Percentiles rank a stretch among this genome's conserved stretches.
These are phyloP conservation scores for Dinoponera quadriceps DNA, from an alignment of 1,140 invertebrate species.

Conservation along the genomic window DNA sequence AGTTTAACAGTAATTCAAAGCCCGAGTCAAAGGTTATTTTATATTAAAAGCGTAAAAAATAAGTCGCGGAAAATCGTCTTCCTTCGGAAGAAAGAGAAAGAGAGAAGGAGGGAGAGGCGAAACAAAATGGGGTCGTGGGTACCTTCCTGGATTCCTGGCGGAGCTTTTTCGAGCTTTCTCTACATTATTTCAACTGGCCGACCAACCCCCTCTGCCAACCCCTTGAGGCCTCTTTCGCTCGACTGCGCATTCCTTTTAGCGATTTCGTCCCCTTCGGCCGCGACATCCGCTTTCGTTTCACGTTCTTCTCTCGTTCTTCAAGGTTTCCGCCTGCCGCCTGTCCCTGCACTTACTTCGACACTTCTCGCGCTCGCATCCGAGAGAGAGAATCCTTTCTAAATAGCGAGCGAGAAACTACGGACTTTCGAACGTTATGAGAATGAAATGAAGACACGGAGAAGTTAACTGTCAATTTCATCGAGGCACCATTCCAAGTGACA, in stretches of 20 bases:
- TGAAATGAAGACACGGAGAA: not conserved
- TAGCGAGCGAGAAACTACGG: not conserved
- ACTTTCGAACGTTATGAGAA: not conserved
- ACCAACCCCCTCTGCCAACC: slow-evolving; percentile 51
- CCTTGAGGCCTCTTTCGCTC: slow-evolving; percentile 78
- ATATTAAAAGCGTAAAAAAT: no score
- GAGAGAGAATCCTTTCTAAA: slow-evolving; percentile 7
- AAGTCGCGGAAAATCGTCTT: not conserved
- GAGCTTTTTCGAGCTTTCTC: slow-evolving; percentile 77
- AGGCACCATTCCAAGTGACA: not conserved
- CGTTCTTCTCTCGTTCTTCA: slow-evolving; percentile 56
- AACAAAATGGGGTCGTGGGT: slow-evolving; percentile 37
- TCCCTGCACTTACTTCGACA: slow-evolving; percentile 12
- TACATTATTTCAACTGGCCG: slow-evolving; percentile 77
- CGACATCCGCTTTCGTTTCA: slow-evolving; percentile 77
- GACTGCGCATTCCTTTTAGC: slow-evolving; percentile 84
- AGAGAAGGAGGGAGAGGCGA: slow-evolving; percentile 1
- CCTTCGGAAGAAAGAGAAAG: not conserved
- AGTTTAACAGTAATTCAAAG: no score
- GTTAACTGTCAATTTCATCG: slow-evolving; percentile 23
- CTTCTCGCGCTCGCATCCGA: not conserved
- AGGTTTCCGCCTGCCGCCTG: not conserved
- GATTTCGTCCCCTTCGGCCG: slow-evolving; percentile 76
- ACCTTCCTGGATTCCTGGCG: slow-evolving; percentile 51
- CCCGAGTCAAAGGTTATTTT: not conserved